Base-by-base conservation (phyloP, 2,113 vertebrate genomes). In the Hystrix cristata region DNA sequence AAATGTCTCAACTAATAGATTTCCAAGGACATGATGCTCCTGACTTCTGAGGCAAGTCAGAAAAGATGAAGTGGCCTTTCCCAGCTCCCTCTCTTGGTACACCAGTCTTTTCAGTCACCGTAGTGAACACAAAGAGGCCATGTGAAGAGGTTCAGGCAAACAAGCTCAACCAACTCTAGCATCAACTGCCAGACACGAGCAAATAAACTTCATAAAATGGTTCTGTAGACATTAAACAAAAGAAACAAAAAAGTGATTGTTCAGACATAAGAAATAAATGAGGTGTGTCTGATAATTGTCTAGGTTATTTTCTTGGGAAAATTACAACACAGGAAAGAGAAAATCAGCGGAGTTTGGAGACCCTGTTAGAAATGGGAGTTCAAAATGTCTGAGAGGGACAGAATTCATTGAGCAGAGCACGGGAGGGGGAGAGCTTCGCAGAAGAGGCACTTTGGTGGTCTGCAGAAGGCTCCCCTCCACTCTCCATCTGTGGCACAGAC, bases 391-490 rank as follows among this genome's bases (percentile, higher is more conserved):
- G 79, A 38, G 23, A 67, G 69, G 29, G 27, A 1, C 48, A 38
- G 60, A 55, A 11, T 83, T 87, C 74, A 53, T 0, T 67, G 46
- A 46, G 72, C 25, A 92, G 25, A 88, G 53, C 29, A 86, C 27
- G 15, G 11, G n/a, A 62, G 12, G 27, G 14, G 1, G 7, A 67
- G 3, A 43, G 0, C 7, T 71, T 0, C 31, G 13, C 12, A 60
- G 13, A 25, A 9, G 59, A 15, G 65, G 3, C 3, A 25, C 8
- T 38, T 57, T 7, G 6, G 31, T 91, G 29, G 69, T 5, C 4
- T n/a, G 18, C 7, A 18, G 3, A 55, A 79, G 12, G 2, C 0
- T 16, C 25, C 76, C 0, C 18, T 48, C 4, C 1, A 38, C 25
- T 55, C 62, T 80, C 71, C 25, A 15, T 12, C 48, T 21, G 9